Evolutionary conservation across 2,113 vertebrate genomes (phyloP).

Genomic region (Carassius auratus): DNA sequence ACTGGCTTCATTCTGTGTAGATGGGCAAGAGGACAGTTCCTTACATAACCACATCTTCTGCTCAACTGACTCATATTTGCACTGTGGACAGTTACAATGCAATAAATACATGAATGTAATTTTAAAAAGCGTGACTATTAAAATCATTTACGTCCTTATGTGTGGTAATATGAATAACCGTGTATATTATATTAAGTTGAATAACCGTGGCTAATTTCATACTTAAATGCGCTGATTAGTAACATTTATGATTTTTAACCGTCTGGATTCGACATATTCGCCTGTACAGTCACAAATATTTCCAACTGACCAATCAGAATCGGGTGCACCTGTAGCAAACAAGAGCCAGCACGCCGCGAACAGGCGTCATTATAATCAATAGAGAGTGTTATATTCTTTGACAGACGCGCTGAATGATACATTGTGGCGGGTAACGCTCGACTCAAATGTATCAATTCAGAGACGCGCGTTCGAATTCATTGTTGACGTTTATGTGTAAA

Average conservation of each 20-base stretch:
- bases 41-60: conserved; percentile 37
- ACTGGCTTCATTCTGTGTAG: conserved; percentile 2
- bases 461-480: neutral
- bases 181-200: no score
- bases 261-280: neutral
- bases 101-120: neutral
- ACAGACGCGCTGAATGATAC: conserved; percentile 5
- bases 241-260: neutral
- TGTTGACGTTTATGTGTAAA: neutral
- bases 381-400: neutral
- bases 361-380: conserved; percentile 10
- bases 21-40: conserved; percentile 18
- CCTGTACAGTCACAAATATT: neutral
- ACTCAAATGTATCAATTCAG: neutral
- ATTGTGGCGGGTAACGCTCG: neutral
- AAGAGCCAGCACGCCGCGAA: neutral
- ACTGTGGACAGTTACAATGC: neutral
- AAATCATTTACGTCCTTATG: neutral
- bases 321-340: conserved; percentile 26
- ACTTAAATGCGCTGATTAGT: neutral
- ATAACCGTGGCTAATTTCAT: neutral
- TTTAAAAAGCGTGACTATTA: neutral
- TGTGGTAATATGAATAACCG: no score
- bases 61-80: conserved; percentile 23
- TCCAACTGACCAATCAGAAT: conserved; percentile 7